A percentile compares a stretch with the other conserved stretches of the same genome.
These are phyloP conservation scores for Phania funesta DNA, from an alignment of 2,888 invertebrate genomes.

Conservation along the genomic window DNA sequence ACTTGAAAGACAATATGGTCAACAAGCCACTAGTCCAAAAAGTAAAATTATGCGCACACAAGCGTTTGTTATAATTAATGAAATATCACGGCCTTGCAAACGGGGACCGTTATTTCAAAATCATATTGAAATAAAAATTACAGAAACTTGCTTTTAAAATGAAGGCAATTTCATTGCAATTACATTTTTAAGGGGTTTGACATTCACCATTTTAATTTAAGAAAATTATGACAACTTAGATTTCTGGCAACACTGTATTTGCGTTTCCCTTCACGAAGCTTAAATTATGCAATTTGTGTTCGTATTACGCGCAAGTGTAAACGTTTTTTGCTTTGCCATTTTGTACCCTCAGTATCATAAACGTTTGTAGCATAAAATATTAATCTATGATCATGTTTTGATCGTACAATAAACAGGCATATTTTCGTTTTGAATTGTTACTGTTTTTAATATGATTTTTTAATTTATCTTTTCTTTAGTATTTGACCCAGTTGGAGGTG, in stretches of 20 bases:
- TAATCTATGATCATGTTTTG: slow-evolving; percentile 40
- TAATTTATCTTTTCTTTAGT: slow-evolving; percentile 81
- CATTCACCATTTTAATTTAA: too few species aligned
- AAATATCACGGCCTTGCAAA: too few species aligned
- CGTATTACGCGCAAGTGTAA: slow-evolving; percentile 45
- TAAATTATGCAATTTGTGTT: slow-evolving; percentile 60
- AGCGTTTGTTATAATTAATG: too few species aligned
- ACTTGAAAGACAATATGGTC: too few species aligned
- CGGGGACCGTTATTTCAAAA: too few species aligned
- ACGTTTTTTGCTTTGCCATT: slow-evolving; percentile 3
- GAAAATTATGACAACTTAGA: too few species aligned
- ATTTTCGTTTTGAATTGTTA: neutral
- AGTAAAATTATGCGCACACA: too few species aligned
- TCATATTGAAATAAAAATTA: too few species aligned
- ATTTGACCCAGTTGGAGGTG: slow-evolving; percentile 89
- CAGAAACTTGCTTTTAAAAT: too few species aligned
- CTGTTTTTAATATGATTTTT: slow-evolving; percentile 72
- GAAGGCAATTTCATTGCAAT: too few species aligned
- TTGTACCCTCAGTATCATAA: neutral
- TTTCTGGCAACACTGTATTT: slow-evolving; percentile 24
- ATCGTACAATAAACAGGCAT: slow-evolving; percentile 6
- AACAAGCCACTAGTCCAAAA: too few species aligned
- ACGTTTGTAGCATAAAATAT: neutral
- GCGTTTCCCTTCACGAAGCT: slow-evolving; percentile 23
- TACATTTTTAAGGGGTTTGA: too few species aligned